A percentile compares a stretch with the other conserved stretches of the same genome.
phyloP scores from a whole-genome alignment of 2,888 invertebrate genomes.

The Phlogophora meticulosa region DNA sequence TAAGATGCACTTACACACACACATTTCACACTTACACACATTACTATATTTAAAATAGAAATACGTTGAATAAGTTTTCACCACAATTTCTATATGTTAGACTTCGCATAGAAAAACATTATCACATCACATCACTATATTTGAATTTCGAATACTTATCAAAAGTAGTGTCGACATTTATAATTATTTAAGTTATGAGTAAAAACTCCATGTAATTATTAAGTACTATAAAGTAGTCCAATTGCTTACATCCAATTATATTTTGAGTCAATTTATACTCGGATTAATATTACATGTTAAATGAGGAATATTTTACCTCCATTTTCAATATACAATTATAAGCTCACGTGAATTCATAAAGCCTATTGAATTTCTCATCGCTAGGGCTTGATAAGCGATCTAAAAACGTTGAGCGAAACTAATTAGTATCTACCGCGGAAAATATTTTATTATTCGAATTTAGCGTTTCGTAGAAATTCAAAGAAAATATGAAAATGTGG shows the following conservation, averaged over 20 bases:
- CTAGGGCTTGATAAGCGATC: slow-evolving; percentile 3
- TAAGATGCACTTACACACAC: no score
- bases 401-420: slow-evolving; percentile 10
- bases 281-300: slow-evolving; percentile 14
- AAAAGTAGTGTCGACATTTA: slow-evolving; percentile 31
- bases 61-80: slow-evolving; percentile 14
- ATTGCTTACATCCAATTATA: slow-evolving; percentile 28
- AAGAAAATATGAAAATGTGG: no score
- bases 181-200: slow-evolving; percentile 18
- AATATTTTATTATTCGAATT: no score
- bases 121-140: no score
- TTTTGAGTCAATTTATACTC: slow-evolving; percentile 9
- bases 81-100: not conserved
- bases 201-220: slow-evolving; percentile 1
- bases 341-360: not conserved
- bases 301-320: slow-evolving; percentile 9
- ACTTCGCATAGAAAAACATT: no score
- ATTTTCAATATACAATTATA: slow-evolving; percentile 16
- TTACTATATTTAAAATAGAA: slow-evolving; percentile 12
- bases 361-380: slow-evolving; percentile 14
- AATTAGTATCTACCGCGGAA: slow-evolving; percentile 2
- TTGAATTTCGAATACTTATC: slow-evolving; percentile 35
- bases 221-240: not conserved
- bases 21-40: no score
- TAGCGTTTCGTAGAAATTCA: no score